A percentile compares a stretch with the other conserved stretches of the same genome.
Evolutionary conservation across 2,113 vertebrate genomes (phyloP).

Genomic region (Hyla sarda): DNA sequence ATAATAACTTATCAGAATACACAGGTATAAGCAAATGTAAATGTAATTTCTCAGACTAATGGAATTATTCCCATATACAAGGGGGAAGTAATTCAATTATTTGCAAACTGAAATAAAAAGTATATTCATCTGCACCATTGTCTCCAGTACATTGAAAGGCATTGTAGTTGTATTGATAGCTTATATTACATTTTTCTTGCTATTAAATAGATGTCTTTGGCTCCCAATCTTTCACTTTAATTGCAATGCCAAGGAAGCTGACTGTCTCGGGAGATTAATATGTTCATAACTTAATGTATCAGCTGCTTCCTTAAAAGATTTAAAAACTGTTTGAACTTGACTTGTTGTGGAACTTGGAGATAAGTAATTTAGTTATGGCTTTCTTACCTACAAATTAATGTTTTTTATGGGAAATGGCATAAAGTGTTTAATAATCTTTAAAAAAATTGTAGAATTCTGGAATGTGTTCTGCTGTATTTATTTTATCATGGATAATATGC

Average conservation of each 20-base stretch:
- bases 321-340: slow-evolving; percentile 66
- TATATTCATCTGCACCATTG: not conserved
- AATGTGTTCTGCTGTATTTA: not conserved
- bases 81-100: not conserved
- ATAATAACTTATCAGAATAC: not conserved
- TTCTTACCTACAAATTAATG: slow-evolving; percentile 19
- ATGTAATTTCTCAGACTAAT: slow-evolving; percentile 5
- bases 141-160: slow-evolving; percentile 4
- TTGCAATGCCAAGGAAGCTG: slow-evolving; percentile 74
- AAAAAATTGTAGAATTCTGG: not conserved
- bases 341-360: slow-evolving; percentile 63
- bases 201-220: slow-evolving; percentile 72
- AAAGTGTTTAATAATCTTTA: not conserved
- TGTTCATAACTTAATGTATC: slow-evolving; percentile 78
- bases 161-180: slow-evolving; percentile 58
- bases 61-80: not conserved
- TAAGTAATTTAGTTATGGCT: slow-evolving; percentile 24
- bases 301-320: slow-evolving; percentile 69
- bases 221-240: slow-evolving; percentile 74
- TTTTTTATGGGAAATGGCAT: not conserved
- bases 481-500: not conserved
- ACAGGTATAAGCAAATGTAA: not conserved
- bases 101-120: slow-evolving; percentile 10
- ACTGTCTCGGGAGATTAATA: slow-evolving; percentile 74
- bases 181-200: slow-evolving; percentile 63